phyloP scores from a whole-genome alignment of 1,140 invertebrate genomes.

The Drosophila malerkotliana region DNA sequence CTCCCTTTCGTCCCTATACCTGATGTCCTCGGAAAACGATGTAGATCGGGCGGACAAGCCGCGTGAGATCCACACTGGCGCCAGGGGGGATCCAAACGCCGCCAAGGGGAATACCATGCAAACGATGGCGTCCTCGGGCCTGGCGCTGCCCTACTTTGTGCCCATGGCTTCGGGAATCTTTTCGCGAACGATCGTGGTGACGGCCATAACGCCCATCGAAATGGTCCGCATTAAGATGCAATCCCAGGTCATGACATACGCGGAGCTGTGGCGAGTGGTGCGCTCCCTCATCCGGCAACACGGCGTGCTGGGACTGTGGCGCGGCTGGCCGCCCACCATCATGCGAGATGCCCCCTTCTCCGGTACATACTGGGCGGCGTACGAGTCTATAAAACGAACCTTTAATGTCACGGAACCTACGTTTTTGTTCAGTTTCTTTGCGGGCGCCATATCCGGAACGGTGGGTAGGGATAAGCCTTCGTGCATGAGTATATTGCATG shows the following conservation, averaged over 20 bases:
- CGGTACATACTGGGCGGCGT: conserved; percentile 96
- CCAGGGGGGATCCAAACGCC: conserved; percentile 12
- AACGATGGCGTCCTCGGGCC: background rate
- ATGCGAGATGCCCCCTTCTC: conserved; percentile 98
- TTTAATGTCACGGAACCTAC: conserved; percentile 87
- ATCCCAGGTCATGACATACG: conserved; percentile 94
- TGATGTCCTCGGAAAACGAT: conserved; percentile 26
- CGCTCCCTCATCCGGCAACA: conserved; percentile 88
- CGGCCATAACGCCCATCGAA: conserved; percentile 96
- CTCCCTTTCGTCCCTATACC: conserved; percentile 86
- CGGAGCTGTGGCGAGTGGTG: conserved; percentile 86
- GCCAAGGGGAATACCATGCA: background rate
- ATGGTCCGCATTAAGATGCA: conserved; percentile 99
- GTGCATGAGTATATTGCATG: background rate
- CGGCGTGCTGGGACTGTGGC: conserved; percentile 93
- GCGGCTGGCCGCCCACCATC: conserved; percentile 94
- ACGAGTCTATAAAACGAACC: conserved; percentile 93
- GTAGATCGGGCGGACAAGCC: background rate
- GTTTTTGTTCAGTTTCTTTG: conserved; percentile 92
- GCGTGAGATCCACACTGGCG: background rate
- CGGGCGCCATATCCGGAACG: conserved; percentile 93
- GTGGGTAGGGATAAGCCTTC: conserved; percentile 86
- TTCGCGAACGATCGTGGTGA: conserved; percentile 93
- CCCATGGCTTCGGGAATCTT: conserved; percentile 91
- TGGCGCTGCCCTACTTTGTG: conserved; percentile 87